A percentile compares a stretch with the other conserved stretches of the same genome.
phyloP scores from a whole-genome alignment of 1,140 invertebrate species.

The Philotrypesis tridentata region DNA sequence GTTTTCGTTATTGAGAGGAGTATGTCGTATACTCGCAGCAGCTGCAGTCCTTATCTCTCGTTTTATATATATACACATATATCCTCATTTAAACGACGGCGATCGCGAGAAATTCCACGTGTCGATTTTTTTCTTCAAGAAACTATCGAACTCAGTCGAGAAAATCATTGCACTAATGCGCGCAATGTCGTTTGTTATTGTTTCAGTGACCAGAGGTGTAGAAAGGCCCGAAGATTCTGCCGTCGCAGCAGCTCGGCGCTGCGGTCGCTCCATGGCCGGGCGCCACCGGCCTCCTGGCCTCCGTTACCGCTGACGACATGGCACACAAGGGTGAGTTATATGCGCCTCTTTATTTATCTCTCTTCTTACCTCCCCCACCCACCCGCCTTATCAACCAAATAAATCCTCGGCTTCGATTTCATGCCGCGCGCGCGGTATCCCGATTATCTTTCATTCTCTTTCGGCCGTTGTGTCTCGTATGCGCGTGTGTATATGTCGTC shows the following conservation, averaged over 20 bases:
- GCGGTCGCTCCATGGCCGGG: conserved; percentile 79
- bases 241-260: conserved; percentile 77
- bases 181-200: background rate
- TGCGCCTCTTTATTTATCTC: background rate
- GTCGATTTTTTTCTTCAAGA: too few species aligned
- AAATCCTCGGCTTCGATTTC: too few species aligned
- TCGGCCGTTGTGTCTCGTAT: background rate
- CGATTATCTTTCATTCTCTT: background rate
- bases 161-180: too few species aligned
- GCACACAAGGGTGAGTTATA: conserved; percentile 76
- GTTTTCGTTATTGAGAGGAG: too few species aligned
- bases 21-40: too few species aligned
- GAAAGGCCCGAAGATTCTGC: conserved; percentile 74
- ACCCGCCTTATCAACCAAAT: background rate
- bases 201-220: conserved; percentile 66
- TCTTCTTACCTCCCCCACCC: background rate
- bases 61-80: too few species aligned
- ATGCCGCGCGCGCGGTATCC: too few species aligned
- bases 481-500: too few species aligned
- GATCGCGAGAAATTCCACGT: too few species aligned
- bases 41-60: too few species aligned
- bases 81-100: too few species aligned
- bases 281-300: conserved; percentile 74
- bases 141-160: too few species aligned
- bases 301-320: conserved; percentile 78